These are phyloP conservation scores for Chrysemys picta DNA, from an alignment of 2,113 vertebrate species.

Conservation along the genomic window DNA sequence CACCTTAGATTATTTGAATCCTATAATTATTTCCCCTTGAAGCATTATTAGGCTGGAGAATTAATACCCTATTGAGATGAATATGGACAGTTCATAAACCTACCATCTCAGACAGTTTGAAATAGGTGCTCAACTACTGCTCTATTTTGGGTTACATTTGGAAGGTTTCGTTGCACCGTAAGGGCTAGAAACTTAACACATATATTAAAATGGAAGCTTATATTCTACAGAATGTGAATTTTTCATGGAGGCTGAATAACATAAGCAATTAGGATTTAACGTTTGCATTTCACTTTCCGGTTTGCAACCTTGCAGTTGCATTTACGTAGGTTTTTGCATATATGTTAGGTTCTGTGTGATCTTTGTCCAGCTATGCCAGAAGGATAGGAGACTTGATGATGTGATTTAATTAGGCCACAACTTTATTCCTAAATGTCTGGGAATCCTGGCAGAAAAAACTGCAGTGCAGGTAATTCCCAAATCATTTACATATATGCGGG, in stretches of 20 bases:
- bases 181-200: neutral
- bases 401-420: neutral
- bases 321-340: neutral
- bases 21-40: neutral
- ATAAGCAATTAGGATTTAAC: neutral
- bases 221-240: neutral
- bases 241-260: neutral
- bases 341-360: neutral
- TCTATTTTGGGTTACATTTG: neutral
- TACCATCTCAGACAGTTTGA: neutral
- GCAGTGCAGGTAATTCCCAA: neutral
- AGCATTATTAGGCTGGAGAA: neutral
- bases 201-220: neutral
- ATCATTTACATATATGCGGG: neutral
- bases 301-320: neutral
- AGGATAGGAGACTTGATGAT: neutral
- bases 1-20: neutral
- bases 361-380: neutral
- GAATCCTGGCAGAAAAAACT: neutral
- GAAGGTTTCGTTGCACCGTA: constrained; percentile 18
- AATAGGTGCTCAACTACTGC: neutral
- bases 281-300: neutral
- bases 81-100: neutral
- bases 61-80: neutral
- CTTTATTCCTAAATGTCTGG: neutral